A percentile compares a stretch with the other conserved stretches of the same genome.
These are phyloP conservation scores for Mormyrus iriodes DNA, from an alignment of 2,113 vertebrate species.

Conservation along the genomic window DNA sequence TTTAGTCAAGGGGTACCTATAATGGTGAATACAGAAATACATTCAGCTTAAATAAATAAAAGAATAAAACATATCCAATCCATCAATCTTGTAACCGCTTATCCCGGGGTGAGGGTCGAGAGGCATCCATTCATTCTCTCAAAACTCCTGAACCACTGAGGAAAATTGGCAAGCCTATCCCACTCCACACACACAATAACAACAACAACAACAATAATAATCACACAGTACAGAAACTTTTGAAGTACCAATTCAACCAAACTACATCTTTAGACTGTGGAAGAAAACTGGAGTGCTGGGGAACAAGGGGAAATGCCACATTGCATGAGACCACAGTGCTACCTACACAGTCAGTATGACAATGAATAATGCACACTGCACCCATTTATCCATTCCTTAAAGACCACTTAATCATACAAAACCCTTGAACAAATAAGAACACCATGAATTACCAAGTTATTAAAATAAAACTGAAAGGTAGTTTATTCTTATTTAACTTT, in stretches of 20 bases:
- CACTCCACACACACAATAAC: background rate
- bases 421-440: background rate
- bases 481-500: background rate
- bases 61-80: background rate
- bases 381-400: background rate
- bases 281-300: background rate
- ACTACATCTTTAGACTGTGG: background rate
- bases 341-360: background rate
- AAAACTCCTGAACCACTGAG: background rate
- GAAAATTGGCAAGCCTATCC: background rate
- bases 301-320: background rate
- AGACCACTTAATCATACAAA: background rate
- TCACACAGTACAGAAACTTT: background rate
- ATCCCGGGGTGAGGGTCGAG: background rate
- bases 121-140: background rate
- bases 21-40: background rate
- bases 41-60: background rate
- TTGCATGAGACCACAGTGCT: background rate
- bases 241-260: background rate
- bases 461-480: background rate
- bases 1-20: background rate
- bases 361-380: background rate
- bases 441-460: background rate
- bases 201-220: background rate
- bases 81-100: background rate